phyloP scores from a whole-genome alignment of 2,888 invertebrate species.

The Proisotoma minuta region DNA sequence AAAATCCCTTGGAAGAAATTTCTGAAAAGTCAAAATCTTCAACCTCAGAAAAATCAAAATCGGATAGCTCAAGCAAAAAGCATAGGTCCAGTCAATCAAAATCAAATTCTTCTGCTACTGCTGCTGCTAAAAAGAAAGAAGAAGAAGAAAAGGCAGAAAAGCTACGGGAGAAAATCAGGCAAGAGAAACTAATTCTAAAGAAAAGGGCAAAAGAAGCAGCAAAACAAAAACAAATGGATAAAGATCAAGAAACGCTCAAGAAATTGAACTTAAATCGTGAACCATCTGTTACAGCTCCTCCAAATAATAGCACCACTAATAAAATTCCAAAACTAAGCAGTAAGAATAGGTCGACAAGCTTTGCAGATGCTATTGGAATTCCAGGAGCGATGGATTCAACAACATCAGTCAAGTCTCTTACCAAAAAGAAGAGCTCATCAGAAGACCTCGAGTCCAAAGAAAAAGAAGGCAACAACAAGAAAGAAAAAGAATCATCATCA shows the following conservation, averaged over 20 bases:
- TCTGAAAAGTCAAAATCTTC: neutral
- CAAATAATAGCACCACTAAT: conserved; percentile 29
- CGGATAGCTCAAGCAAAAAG: conserved; percentile 5
- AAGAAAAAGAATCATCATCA: neutral
- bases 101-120: neutral
- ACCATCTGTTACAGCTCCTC: conserved; percentile 1
- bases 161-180: conserved; percentile 45
- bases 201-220: conserved; percentile 51
- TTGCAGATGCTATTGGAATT: conserved; percentile 42
- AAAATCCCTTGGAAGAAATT: neutral
- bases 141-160: conserved; percentile 47
- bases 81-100: conserved; percentile 7
- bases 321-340: conserved; percentile 44
- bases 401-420: conserved; percentile 9
- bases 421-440: conserved; percentile 19
- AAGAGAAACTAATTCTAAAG: conserved; percentile 51
- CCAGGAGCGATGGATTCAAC: conserved; percentile 34
- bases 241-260: conserved; percentile 64
- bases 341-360: conserved; percentile 30
- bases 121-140: conserved; percentile 27
- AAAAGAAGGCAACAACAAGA: neutral
- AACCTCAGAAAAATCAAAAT: neutral
- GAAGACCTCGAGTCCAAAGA: conserved; percentile 11
- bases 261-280: conserved; percentile 32
- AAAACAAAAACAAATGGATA: conserved; percentile 53